These are phyloP conservation scores for Anodontia alba DNA, from an alignment of 2,888 invertebrate genomes.

Conservation along the genomic window DNA sequence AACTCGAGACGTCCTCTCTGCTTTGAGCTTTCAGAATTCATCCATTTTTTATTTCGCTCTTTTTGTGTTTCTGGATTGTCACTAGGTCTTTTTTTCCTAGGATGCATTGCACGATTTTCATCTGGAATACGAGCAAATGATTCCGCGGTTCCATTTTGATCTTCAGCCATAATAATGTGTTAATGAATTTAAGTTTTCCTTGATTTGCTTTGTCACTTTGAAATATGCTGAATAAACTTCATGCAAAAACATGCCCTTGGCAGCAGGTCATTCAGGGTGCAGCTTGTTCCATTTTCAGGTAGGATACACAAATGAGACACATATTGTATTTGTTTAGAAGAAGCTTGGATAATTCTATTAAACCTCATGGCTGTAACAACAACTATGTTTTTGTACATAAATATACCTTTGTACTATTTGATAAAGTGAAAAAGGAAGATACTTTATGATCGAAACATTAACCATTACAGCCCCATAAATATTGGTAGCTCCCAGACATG, in stretches of 20 bases:
- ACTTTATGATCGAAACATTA: too few species aligned
- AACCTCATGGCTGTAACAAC: background rate
- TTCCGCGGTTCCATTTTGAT: background rate
- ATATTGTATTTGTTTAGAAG: background rate
- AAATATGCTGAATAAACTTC: background rate
- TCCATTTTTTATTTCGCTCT: background rate
- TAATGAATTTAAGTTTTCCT: too few species aligned
- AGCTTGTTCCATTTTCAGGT: background rate
- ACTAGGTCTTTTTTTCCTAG: background rate
- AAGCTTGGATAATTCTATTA: background rate
- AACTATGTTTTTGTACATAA: background rate
- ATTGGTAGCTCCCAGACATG: background rate
- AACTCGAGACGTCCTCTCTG: slow-evolving; percentile 1
- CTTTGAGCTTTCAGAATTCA: background rate
- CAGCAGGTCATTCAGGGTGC: background rate
- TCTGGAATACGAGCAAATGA: background rate
- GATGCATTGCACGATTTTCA: background rate
- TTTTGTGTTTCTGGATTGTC: background rate
- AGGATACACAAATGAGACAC: background rate
- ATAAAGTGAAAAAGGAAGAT: too few species aligned
- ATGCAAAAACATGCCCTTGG: background rate
- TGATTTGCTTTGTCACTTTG: background rate
- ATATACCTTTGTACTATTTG: background rate
- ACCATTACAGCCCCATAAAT: background rate
- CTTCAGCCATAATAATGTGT: background rate